Conservation (phyloP, 2,113 vertebrate species). For the Taxidea taxus region DNA sequence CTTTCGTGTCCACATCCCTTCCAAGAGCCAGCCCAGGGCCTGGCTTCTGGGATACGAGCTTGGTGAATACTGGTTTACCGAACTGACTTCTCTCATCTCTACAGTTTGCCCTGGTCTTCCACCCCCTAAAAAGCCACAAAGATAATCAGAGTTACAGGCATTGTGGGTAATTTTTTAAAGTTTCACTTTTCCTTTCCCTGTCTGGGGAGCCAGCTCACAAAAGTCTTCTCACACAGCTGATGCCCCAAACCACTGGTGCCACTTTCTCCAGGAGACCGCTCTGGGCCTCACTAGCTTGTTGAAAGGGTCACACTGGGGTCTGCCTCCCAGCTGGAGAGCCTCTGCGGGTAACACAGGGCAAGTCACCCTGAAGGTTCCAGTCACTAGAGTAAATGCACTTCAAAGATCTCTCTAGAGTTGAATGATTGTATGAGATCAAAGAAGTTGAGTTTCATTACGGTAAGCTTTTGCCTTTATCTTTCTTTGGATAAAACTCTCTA, state of each 20-base stretch:
- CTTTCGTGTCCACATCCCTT: background rate
- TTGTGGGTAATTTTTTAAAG: background rate
- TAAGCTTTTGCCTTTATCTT: background rate
- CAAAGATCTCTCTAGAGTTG: constrained; percentile 67
- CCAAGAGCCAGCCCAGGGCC: background rate
- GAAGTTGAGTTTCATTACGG: background rate
- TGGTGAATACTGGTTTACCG: background rate
- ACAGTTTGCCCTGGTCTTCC: background rate
- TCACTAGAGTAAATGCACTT: constrained; percentile 62
- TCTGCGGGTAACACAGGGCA: constrained; percentile 68
- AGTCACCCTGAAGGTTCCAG: constrained; percentile 61
- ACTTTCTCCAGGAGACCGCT: constrained; percentile 51
- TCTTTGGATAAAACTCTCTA: constrained; percentile 64
- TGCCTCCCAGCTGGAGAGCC: constrained; percentile 68
- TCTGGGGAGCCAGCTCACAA: background rate
- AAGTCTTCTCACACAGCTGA: constrained; percentile 36
- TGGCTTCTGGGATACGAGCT: background rate
- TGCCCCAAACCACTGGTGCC: background rate
- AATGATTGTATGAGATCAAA: constrained; percentile 55
- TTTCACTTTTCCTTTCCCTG: constrained; percentile 51
- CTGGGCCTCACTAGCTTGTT: constrained; percentile 39
- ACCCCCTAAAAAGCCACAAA: background rate
- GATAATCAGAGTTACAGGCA: background rate
- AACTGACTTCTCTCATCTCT: background rate
- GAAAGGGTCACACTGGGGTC: constrained; percentile 2